Evolutionary conservation across 92 coral and sea anemone genomes (phyloP).

Genomic region (Zoanthus gigantus): DNA sequence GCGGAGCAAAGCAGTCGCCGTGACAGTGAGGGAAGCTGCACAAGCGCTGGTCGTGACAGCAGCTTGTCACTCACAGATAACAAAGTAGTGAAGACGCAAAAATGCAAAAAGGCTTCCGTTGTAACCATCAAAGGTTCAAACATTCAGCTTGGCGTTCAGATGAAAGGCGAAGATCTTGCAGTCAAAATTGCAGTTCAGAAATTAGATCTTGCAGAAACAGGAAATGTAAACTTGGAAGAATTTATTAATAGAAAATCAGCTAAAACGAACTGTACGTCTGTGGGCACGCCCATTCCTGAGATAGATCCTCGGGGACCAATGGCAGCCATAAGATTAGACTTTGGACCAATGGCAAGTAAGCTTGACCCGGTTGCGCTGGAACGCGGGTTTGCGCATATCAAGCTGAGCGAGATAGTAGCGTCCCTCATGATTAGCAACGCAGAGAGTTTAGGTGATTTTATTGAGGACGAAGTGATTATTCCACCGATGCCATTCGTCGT

Average conservation of each 20-base stretch:
- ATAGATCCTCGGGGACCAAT: slow-evolving; percentile 60
- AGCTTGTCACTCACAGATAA: slow-evolving; percentile 67
- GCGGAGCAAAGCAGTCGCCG: slow-evolving; percentile 53
- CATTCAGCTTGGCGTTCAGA: slow-evolving; percentile 77
- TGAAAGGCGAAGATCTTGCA: slow-evolving; percentile 77
- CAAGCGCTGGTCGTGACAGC: slow-evolving; percentile 75
- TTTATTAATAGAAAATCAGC: slow-evolving; percentile 80
- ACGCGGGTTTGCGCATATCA: slow-evolving; percentile 86
- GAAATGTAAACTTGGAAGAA: slow-evolving; percentile 78
- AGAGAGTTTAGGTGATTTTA: slow-evolving; percentile 85
- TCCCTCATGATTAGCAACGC: slow-evolving; percentile 81
- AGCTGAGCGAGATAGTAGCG: slow-evolving; percentile 64
- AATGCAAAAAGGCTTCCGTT: slow-evolving; percentile 60
- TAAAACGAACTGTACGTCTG: slow-evolving; percentile 46
- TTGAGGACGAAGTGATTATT: slow-evolving; percentile 85
- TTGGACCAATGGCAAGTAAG: slow-evolving; percentile 90
- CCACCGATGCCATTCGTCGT: slow-evolving; percentile 88
- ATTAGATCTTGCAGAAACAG: slow-evolving; percentile 75
- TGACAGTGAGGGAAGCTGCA: slow-evolving; percentile 80
- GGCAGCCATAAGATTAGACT: slow-evolving; percentile 74
- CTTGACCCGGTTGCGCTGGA: slow-evolving; percentile 84
- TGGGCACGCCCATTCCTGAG: slow-evolving; percentile 54
- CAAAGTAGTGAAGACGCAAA: slow-evolving; percentile 63
- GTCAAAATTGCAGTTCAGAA: slow-evolving; percentile 76
- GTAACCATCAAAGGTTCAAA: slow-evolving; percentile 81